phyloP scores from a whole-genome alignment of 53 echinoderm and acorn worm genomes.

The Stichopus horrens region DNA sequence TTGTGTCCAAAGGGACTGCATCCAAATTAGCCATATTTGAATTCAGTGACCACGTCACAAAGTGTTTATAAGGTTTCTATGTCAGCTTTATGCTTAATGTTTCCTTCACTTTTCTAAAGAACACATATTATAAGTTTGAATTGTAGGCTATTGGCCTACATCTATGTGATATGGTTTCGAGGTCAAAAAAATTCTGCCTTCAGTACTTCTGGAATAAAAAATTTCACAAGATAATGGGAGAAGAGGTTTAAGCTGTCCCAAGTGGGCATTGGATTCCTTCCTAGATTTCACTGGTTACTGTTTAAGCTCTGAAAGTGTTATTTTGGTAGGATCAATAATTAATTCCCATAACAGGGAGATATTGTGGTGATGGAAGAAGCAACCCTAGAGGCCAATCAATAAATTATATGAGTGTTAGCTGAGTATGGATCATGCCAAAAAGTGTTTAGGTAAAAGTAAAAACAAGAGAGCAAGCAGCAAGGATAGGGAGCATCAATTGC shows the following conservation, averaged over 20 bases:
- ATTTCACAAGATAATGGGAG: constrained; percentile 6
- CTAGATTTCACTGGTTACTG: not conserved
- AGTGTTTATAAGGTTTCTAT: too few relatives aligned
- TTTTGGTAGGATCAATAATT: constrained; percentile 44
- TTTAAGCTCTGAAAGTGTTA: not conserved
- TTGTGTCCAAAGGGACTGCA: too few relatives aligned
- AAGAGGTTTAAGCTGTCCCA: constrained; percentile 4
- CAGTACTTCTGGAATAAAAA: not conserved
- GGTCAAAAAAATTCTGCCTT: not conserved
- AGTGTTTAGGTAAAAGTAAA: not conserved
- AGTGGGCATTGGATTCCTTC: not conserved
- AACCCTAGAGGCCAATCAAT: constrained; percentile 37
- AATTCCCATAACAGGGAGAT: constrained; percentile 39
- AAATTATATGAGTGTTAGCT: constrained; percentile 22
- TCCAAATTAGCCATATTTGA: too few relatives aligned
- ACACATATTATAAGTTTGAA: not conserved
- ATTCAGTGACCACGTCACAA: too few relatives aligned
- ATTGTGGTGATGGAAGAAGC: constrained; percentile 30
- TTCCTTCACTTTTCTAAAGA: too few relatives aligned
- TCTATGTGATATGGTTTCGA: not conserved
- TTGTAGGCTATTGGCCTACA: constrained; percentile 7
- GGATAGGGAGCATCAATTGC: not conserved
- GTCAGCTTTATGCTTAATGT: too few relatives aligned
- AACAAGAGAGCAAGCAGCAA: not conserved
- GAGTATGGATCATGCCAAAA: not conserved